phyloP scores from a whole-genome alignment of 2,113 vertebrate genomes.

The Puma concolor region DNA sequence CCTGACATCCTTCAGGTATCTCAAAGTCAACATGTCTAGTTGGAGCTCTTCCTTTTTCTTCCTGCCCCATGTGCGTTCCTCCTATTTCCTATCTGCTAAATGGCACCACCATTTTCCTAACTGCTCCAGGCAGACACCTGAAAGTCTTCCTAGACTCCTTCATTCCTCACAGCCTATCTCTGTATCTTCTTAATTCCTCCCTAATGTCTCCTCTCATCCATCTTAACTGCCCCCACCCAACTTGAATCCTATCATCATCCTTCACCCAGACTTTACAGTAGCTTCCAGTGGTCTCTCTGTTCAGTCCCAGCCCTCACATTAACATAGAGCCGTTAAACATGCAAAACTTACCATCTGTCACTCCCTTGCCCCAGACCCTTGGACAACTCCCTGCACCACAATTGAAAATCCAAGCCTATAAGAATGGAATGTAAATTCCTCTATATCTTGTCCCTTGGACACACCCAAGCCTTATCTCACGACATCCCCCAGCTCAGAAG shows the following conservation, averaged over 20 bases:
- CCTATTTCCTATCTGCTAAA: not conserved
- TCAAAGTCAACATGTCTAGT: not conserved
- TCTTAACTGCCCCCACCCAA: not conserved
- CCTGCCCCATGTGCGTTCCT: not conserved
- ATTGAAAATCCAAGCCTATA: not conserved
- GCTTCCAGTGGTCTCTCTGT: not conserved
- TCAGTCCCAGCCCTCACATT: not conserved
- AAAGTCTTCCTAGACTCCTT: not conserved
- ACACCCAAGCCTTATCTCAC: not conserved
- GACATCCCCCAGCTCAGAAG: too few species aligned
- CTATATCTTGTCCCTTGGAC: not conserved
- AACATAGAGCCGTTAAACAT: not conserved
- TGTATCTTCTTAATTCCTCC: not conserved
- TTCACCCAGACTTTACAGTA: not conserved
- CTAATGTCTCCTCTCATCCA: not conserved
- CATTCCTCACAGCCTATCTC: not conserved
- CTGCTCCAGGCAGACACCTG: not conserved
- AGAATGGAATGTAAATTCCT: not conserved
- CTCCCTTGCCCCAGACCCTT: not conserved
- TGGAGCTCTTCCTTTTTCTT: not conserved
- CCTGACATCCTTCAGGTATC: not conserved
- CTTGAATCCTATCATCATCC: not conserved
- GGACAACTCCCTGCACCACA: not conserved
- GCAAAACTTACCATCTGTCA: not conserved
- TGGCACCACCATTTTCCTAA: not conserved